Percentiles rank a stretch among this genome's conserved stretches.
Conservation (phyloP, 2,113 vertebrate species). For the Nibea albiflora region DNA sequence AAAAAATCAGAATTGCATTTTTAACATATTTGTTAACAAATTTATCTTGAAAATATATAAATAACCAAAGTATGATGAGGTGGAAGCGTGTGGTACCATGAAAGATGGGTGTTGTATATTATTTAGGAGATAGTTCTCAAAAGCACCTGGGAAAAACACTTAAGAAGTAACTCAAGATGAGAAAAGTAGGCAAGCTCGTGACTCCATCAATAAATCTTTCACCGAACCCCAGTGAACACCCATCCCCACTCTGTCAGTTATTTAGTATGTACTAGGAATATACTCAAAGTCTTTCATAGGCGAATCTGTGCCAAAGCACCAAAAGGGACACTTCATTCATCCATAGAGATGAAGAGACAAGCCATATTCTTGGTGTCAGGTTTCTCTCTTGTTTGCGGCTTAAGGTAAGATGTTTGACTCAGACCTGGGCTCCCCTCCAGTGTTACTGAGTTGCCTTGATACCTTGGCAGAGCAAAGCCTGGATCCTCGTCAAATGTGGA, state of each 20-base stretch:
- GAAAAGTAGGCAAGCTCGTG: background rate
- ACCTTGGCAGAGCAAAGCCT: slow-evolving; percentile 7
- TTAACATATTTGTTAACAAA: background rate
- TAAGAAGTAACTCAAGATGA: background rate
- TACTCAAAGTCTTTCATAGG: background rate
- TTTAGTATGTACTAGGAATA: background rate
- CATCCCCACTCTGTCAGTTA: background rate
- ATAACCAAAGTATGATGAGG: background rate
- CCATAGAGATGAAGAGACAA: slow-evolving; percentile 59
- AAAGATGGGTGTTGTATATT: background rate
- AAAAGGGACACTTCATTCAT: slow-evolving; percentile 31
- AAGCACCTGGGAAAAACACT: background rate
- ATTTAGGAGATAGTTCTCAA: background rate
- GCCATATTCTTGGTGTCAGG: slow-evolving; percentile 45
- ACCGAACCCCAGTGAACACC: background rate
- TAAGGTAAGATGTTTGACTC: slow-evolving; percentile 38
- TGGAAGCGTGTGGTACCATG: background rate
- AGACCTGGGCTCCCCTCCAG: slow-evolving; percentile 18
- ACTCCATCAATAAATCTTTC: background rate
- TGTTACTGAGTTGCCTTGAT: slow-evolving; percentile 26
- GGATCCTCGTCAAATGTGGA: slow-evolving; percentile 10
- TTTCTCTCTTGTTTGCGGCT: slow-evolving; percentile 44
- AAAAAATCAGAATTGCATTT: background rate
- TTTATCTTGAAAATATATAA: background rate
- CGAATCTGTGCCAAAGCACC: background rate